Evolutionary conservation across 2,113 vertebrate species (phyloP).

Genomic region (Dasypus novemcinctus): DNA sequence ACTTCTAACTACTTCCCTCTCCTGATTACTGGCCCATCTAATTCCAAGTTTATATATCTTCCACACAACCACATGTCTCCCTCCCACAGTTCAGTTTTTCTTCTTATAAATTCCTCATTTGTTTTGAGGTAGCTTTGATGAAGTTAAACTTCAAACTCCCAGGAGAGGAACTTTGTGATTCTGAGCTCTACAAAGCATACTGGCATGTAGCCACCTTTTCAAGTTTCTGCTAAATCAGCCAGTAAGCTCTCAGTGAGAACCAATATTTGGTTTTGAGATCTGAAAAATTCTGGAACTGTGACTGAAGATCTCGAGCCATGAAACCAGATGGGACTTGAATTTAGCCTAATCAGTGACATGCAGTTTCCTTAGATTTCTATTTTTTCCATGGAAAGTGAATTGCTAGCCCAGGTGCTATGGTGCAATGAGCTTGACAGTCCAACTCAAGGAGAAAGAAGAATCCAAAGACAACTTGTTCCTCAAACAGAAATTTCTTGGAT

Average conservation of each 20-base stretch:
- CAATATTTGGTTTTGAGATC: conserved; percentile 55
- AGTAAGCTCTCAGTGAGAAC: conserved; percentile 50
- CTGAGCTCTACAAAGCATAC: conserved; percentile 18
- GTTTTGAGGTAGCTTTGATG: conserved; percentile 21
- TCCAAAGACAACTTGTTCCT: conserved; percentile 2
- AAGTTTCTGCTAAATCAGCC: conserved; percentile 56
- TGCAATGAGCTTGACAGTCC: neutral
- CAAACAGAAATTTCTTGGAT: neutral
- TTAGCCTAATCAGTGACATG: conserved; percentile 44
- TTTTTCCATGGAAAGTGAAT: neutral
- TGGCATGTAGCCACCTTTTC: conserved; percentile 35
- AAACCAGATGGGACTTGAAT: conserved; percentile 60
- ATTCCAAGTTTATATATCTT: neutral
- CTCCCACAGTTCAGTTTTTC: neutral
- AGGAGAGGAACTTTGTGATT: conserved; percentile 44
- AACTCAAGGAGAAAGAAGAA: conserved; percentile 19
- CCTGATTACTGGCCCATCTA: neutral
- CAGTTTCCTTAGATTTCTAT: conserved; percentile 1
- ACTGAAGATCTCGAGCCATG: conserved; percentile 37
- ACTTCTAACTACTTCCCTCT: neutral
- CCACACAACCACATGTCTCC: neutral
- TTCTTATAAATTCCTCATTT: conserved; percentile 40
- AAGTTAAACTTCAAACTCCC: conserved; percentile 50
- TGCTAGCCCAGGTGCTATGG: neutral
- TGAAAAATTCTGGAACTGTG: conserved; percentile 50